Conservation (phyloP, 2,113 vertebrate genomes). For the Centropus unirufus region DNA sequence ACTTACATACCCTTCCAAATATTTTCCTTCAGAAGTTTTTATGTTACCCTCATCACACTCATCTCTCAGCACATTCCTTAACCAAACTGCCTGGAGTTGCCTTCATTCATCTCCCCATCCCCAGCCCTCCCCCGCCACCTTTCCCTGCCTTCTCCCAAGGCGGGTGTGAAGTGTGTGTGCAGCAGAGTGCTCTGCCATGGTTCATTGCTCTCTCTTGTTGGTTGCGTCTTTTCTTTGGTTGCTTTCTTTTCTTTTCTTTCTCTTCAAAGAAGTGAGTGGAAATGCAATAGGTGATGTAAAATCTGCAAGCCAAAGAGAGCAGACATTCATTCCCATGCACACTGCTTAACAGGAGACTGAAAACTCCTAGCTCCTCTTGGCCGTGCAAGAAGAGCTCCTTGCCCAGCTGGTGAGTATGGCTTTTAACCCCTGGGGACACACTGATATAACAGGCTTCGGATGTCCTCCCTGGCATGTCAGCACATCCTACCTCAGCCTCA, state of each 20-base stretch:
- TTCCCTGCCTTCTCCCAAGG: not conserved
- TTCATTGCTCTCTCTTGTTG: not conserved
- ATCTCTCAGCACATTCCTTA: not conserved
- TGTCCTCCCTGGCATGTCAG: constrained; percentile 53
- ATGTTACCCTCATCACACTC: rapidly evolving
- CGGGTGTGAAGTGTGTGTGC: not conserved
- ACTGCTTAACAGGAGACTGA: not conserved
- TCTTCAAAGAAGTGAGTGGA: constrained; percentile 8
- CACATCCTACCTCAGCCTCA: constrained; percentile 21
- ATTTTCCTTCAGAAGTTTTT: not conserved
- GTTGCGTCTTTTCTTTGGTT: not conserved
- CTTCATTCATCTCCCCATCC: not conserved
- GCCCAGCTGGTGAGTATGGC: not conserved
- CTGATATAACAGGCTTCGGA: constrained; percentile 42
- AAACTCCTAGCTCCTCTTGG: not conserved
- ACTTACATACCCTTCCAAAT: not conserved
- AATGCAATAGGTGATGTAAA: not conserved
- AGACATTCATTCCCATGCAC: not conserved
- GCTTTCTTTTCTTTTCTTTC: not conserved
- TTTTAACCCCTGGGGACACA: constrained; percentile 12
- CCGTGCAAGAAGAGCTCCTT: not conserved
- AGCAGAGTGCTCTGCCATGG: constrained; percentile 5
- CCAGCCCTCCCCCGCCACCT: not conserved
- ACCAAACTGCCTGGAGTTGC: not conserved
- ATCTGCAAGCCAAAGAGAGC: not conserved